Percentiles rank a stretch among this genome's conserved stretches.
Evolutionary conservation across 2,888 invertebrate species (phyloP).

Genomic region (Polietes domitor): DNA sequence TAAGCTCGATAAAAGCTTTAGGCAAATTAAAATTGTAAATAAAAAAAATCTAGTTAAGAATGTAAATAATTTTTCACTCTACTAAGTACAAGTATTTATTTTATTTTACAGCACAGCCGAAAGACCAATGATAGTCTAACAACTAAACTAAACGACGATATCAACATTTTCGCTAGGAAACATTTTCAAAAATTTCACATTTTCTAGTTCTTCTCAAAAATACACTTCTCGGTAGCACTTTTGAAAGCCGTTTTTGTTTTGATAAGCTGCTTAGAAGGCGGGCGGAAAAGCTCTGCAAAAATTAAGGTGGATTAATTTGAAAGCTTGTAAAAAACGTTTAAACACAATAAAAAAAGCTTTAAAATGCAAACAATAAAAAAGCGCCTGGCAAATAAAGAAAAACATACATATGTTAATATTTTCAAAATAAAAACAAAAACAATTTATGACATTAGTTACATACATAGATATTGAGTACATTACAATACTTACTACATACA

Average conservation of each 20-base stretch:
- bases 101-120: background rate
- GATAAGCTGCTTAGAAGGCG: background rate
- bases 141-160: background rate
- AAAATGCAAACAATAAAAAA: constrained; percentile 37
- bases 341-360: constrained; percentile 49
- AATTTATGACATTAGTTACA: constrained; percentile 25
- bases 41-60: background rate
- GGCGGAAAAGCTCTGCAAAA: constrained; percentile 58
- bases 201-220: background rate
- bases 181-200: background rate
- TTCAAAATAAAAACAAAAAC: background rate
- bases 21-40: constrained; percentile 1
- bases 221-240: background rate
- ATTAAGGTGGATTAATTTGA: constrained; percentile 56
- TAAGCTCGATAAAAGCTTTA: constrained; percentile 24
- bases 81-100: background rate
- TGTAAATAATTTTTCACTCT: no score
- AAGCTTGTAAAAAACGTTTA: constrained; percentile 52
- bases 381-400: constrained; percentile 43
- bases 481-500: constrained; percentile 77
- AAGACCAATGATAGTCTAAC: background rate
- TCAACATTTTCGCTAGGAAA: background rate
- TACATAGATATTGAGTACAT: constrained; percentile 67
- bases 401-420: constrained; percentile 8
- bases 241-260: background rate